These are phyloP conservation scores for Anagyrus pseudococci DNA, from an alignment of 2,888 invertebrate genomes.

Conservation along the genomic window DNA sequence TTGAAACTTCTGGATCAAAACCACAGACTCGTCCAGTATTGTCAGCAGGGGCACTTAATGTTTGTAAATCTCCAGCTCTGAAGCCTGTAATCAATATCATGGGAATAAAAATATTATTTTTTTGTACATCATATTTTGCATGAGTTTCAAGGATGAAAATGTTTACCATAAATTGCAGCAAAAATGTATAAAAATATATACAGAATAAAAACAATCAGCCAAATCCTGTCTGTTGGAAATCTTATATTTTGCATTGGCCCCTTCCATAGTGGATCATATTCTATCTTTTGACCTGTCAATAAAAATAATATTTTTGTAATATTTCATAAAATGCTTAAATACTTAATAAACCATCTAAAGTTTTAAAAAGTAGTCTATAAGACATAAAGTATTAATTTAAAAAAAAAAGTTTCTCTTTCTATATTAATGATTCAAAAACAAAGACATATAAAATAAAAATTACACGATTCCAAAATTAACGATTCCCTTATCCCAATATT, in stretches of 20 bases:
- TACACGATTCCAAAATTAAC: too few relatives aligned
- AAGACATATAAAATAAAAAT: too few relatives aligned
- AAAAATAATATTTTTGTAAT: too few relatives aligned
- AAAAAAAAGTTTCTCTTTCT: too few relatives aligned
- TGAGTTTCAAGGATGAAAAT: background rate
- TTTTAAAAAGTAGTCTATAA: too few relatives aligned
- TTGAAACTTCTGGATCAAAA: conserved; percentile 16
- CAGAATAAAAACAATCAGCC: conserved; percentile 19
- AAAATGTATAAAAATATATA: conserved; percentile 4
- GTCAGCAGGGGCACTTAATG: conserved; percentile 5
- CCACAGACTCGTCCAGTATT: conserved; percentile 17
- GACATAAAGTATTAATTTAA: too few relatives aligned
- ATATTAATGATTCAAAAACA: too few relatives aligned
- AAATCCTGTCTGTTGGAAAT: conserved; percentile 20
- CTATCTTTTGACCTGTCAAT: conserved; percentile 27
- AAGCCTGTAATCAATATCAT: conserved; percentile 12
- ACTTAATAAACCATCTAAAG: too few relatives aligned
- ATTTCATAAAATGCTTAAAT: too few relatives aligned
- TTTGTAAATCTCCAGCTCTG: conserved; percentile 7
- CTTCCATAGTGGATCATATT: conserved; percentile 29
- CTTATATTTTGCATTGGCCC: conserved; percentile 19
- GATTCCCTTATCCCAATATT: too few relatives aligned
- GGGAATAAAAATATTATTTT: background rate
- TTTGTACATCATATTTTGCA: background rate
- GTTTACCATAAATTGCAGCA: conserved; percentile 16